Base-by-base conservation (phyloP, 2,113 vertebrate species). In the Myanophis thanlyinensis region DNA sequence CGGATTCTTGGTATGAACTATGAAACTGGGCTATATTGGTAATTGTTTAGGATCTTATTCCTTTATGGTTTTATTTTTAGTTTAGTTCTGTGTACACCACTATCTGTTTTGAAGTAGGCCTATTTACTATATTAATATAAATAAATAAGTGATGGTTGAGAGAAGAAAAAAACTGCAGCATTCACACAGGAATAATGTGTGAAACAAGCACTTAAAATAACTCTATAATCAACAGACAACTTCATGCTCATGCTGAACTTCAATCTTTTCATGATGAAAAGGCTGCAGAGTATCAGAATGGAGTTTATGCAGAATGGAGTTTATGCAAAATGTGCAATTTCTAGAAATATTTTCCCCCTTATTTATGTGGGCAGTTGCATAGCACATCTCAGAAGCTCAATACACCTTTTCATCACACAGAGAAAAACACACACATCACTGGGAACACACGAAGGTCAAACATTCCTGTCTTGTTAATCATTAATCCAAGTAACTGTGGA, bases 381-480 rank as follows among this genome's bases (percentile, higher is more conserved):
- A 49, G 44, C n/a, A 47, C 13, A 59, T 48, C 12, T 85, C 52
- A 54, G 44, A 89, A 89, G 30, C 22, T 85, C 67, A 56, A 89
- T 89, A 85, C 92, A 85, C 52, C 52, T 54, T 89, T 89, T 85
- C 51, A 85, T 85, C 80, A 48, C 53, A 86, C 13, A 20, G 5
- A 59, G 93, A 73, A 91, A 47, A 96, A 48, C 85, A 87, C 25
- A 94, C 62, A 91, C 90, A 94, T 0, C 11, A 52, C 88, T 85
- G 73, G 87, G 92, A 94, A 89, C 53, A 90, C 93, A 90, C 8
- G 0, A 92, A 91, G 87, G 94, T 93, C 94, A 95, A 96, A 97
- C 95, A 97, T 95, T 96, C 91, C 95, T 94, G 90, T 62, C 84
- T 85, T 87, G 85, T 96, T 94, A 96, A 93, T 97, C 93, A 97